Evolutionary conservation across 2,797 vertebrate genomes (phyloP), one percentile per base, ranked within the genome.

Genomic region (Crocodylus rhombifer): DNA sequence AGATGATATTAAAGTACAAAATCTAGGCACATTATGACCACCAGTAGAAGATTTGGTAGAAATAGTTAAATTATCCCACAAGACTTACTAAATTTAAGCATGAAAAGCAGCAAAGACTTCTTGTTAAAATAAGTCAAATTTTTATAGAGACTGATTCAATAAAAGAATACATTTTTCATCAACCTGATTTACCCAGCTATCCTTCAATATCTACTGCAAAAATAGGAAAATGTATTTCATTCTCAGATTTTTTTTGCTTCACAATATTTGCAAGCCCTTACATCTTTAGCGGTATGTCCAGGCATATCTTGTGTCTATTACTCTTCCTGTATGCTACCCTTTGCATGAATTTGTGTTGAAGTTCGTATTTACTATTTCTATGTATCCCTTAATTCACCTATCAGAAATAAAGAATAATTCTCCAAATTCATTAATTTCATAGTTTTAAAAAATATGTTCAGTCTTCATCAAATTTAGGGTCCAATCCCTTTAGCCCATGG

Each of bases 151-250:
- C 78, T 33, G 5, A 28, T 51, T 56, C 77, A 93, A 89, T 8
- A 63, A 0, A 71, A 82, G 4, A 73, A 56, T 56, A 36, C 1
- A 26, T 28, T 80, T 75, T 2, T 26, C 3, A 26, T 3, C 2
- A 4, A 2, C 0, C 0, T 4, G 73, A 4, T 14, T 80, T 14
- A 55, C 10, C 14, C 74, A 1, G n/a, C 79, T 17, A 23, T 26
- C 7, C 64, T 77, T 42, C 77, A 58, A 13, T 61, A 80, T n/a
- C 7, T 82, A 56, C 16, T 33, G 4, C 11, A 86, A 77, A 10
- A 89, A n/a, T 58, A n/a, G n/a, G 21, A 11, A 58, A 57, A 75
- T 10, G 28, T 23, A 5, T 42, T 60, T 87, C 23, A 67, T 30
- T 69, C 67, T 69, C 56, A 6, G 64, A 3, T 51, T 93, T 91